phyloP scores from a whole-genome alignment of 2,113 vertebrate genomes.

The Catharus fuscescens region DNA sequence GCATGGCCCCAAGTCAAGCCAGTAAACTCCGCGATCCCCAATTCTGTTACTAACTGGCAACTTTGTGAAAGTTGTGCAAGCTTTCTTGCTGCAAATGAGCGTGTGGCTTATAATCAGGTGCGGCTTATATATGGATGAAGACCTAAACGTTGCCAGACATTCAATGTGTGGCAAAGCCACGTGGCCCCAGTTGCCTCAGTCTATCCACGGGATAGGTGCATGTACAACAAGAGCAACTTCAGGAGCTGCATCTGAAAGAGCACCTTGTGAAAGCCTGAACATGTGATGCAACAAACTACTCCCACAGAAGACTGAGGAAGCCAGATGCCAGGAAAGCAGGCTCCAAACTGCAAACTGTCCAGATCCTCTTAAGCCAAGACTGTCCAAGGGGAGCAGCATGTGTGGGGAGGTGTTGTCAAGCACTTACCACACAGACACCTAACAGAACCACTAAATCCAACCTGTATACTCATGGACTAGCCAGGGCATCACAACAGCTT shows the following conservation, averaged over 20 bases:
- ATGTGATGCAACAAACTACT: rapidly evolving
- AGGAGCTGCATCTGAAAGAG: not conserved
- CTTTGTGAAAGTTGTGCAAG: too few relatives aligned
- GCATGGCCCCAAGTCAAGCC: too few relatives aligned
- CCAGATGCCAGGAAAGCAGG: not conserved
- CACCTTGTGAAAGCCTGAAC: not conserved
- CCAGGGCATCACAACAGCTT: not conserved
- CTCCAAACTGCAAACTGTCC: not conserved
- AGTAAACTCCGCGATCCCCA: too few relatives aligned
- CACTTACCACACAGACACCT: not conserved
- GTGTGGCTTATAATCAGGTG: too few relatives aligned
- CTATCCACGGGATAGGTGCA: not conserved
- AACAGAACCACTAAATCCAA: not conserved
- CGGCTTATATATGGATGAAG: too few relatives aligned
- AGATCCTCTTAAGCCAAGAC: not conserved
- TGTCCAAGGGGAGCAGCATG: not conserved
- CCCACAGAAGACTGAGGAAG: not conserved
- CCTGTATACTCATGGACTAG: rapidly evolving
- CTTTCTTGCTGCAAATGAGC: too few relatives aligned
- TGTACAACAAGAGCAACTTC: not conserved
- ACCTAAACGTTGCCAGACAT: too few relatives aligned
- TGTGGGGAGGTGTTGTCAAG: not conserved
- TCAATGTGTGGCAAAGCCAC: not conserved
- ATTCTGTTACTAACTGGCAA: too few relatives aligned
- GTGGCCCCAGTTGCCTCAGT: not conserved